Percentiles rank a stretch among this genome's conserved stretches.
These are phyloP conservation scores for Synergus japonicus DNA, from an alignment of 2,888 invertebrate genomes.

Conservation along the genomic window DNA sequence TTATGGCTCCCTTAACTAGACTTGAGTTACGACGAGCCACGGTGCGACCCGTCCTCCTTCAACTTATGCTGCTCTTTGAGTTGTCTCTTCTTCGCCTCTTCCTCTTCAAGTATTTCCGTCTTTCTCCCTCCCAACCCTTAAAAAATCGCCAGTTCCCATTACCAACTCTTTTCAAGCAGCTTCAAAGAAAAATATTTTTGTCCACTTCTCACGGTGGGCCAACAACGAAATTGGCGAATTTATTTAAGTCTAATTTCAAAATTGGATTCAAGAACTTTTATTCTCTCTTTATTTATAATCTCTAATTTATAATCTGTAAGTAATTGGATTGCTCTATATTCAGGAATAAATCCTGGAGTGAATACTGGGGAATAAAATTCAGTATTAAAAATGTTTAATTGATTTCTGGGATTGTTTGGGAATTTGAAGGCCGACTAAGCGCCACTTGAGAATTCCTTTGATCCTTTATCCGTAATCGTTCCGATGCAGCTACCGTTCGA, in stretches of 20 bases:
- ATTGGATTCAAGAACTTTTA: background rate
- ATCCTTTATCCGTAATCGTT: constrained; percentile 38
- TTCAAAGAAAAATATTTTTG: background rate
- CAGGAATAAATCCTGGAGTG: background rate
- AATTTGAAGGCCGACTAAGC: background rate
- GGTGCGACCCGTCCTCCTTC: constrained; percentile 64
- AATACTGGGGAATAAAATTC: background rate
- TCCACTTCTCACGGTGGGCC: background rate
- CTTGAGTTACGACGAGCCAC: constrained; percentile 75
- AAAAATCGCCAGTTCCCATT: constrained; percentile 22
- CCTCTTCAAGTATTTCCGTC: constrained; percentile 47
- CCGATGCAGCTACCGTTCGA: constrained; percentile 48
- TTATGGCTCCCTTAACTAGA: constrained; percentile 77
- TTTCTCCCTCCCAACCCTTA: constrained; percentile 17
- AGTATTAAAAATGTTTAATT: background rate
- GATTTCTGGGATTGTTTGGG: background rate
- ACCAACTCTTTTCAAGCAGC: background rate
- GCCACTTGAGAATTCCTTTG: constrained; percentile 29
- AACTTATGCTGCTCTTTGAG: constrained; percentile 61
- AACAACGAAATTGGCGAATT: background rate
- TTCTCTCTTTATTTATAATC: too few relatives aligned
- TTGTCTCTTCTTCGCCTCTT: constrained; percentile 53
- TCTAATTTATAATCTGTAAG: too few relatives aligned
- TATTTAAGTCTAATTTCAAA: background rate
- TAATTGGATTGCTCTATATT: background rate